Percentiles rank a stretch among this genome's conserved stretches.
Conservation (phyloP, 2,113 vertebrate species). For the Oncorhynchus nerka region DNA sequence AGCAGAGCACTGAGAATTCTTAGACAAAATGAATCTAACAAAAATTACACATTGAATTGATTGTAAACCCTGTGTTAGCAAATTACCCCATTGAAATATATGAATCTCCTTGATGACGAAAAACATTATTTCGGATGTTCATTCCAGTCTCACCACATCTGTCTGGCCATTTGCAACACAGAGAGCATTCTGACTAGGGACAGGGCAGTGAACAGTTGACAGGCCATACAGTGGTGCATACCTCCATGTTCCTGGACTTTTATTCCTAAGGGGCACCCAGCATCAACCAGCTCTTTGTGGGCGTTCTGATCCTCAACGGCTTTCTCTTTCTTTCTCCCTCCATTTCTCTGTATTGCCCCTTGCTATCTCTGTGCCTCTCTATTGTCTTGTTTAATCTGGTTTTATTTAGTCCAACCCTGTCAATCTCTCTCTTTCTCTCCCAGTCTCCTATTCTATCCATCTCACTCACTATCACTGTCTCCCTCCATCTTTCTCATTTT, state of each 20-base stretch:
- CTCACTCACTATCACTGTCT: constrained; percentile 37
- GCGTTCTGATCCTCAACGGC: constrained; percentile 46
- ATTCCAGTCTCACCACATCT: constrained; percentile 50
- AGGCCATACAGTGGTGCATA: constrained; percentile 54
- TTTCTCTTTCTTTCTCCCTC: constrained; percentile 47
- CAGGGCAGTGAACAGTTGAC: constrained; percentile 44
- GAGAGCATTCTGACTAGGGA: constrained; percentile 24
- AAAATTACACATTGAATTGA: too few species aligned
- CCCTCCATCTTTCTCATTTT: constrained; percentile 32
- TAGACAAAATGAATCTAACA: background rate
- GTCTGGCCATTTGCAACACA: constrained; percentile 60
- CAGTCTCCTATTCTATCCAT: constrained; percentile 1
- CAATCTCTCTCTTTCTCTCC: constrained; percentile 9
- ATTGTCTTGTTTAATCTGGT: constrained; percentile 33
- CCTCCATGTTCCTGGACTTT: constrained; percentile 41
- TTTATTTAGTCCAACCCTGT: constrained; percentile 8
- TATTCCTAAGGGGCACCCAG: constrained; percentile 51
- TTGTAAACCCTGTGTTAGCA: too few species aligned
- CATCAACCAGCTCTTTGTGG: constrained; percentile 17
- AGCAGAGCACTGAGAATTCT: background rate
- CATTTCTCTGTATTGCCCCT: constrained; percentile 9
- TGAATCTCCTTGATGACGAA: constrained; percentile 4
- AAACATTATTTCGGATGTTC: constrained; percentile 56
- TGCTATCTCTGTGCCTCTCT: constrained; percentile 2
- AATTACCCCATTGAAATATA: background rate